phyloP scores from a whole-genome alignment of 1,140 invertebrate species.

The Bombus ignitus region DNA sequence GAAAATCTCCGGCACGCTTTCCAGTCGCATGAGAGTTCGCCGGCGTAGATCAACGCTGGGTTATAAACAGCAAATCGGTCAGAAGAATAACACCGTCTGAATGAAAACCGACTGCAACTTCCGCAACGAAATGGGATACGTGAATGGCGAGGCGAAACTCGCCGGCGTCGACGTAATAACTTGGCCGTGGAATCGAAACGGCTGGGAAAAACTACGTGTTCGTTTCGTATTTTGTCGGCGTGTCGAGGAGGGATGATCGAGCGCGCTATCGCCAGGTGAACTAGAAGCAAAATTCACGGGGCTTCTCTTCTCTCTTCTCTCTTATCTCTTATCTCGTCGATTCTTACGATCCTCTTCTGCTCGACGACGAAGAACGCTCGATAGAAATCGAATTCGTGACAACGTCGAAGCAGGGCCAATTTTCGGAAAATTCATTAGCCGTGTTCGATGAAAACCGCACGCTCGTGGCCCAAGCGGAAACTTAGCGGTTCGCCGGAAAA shows the following conservation, averaged over 20 bases:
- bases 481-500: slow-evolving; percentile 38
- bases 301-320: neutral
- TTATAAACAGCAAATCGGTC: slow-evolving; percentile 16
- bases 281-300: neutral
- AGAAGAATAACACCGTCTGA: slow-evolving; percentile 20
- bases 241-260: slow-evolving; percentile 32
- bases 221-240: slow-evolving; percentile 42
- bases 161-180: slow-evolving; percentile 19
- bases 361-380: neutral
- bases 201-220: neutral
- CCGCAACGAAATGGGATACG: slow-evolving; percentile 31
- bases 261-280: neutral
- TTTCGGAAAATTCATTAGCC: slow-evolving; percentile 41
- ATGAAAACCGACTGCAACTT: slow-evolving; percentile 16
- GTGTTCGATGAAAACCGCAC: slow-evolving; percentile 20
- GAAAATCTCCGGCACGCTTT: neutral
- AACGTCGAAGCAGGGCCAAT: neutral
- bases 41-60: slow-evolving; percentile 1
- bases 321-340: no score
- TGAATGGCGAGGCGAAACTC: slow-evolving; percentile 13
- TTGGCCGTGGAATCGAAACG: slow-evolving; percentile 21
- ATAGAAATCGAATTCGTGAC: neutral
- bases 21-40: slow-evolving; percentile 3
- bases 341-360: neutral
- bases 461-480: slow-evolving; percentile 1